These are phyloP conservation scores for Branchinecta lindahli DNA, from an alignment of 1,140 invertebrate species.

Conservation along the genomic window DNA sequence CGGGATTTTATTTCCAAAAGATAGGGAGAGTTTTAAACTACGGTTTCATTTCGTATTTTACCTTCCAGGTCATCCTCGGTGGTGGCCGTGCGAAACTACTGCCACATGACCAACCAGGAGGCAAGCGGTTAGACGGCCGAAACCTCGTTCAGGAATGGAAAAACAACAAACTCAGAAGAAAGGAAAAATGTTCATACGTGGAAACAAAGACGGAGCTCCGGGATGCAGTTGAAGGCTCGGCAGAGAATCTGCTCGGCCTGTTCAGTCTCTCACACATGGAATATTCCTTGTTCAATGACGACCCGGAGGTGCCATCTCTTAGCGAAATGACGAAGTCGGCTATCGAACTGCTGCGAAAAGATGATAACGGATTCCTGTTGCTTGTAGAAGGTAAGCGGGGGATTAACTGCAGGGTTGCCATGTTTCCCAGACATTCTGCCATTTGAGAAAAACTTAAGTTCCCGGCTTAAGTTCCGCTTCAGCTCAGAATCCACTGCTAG, in stretches of 20 bases:
- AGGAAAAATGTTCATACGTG: constrained; percentile 37
- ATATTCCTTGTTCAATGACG: no score
- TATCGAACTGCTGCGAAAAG: constrained; percentile 54
- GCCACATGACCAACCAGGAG: constrained; percentile 30
- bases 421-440: neutral
- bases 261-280: neutral
- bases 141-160: constrained; percentile 55
- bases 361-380: constrained; percentile 64
- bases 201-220: constrained; percentile 46
- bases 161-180: constrained; percentile 31
- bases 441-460: no score
- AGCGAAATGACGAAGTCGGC: constrained; percentile 67
- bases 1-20: no score
- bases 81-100: constrained; percentile 51
- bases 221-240: constrained; percentile 39
- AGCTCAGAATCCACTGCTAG: no score
- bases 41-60: no score
- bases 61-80: constrained; percentile 43
- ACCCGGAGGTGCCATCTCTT: constrained; percentile 37
- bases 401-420: neutral
- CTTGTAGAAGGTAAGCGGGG: constrained; percentile 61
- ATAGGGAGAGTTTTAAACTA: no score
- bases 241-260: constrained; percentile 53
- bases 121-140: constrained; percentile 42
- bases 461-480: no score